Evolutionary conservation across 2,888 invertebrate genomes (phyloP).

Genomic region (Dryocosmus kuriphilus): DNA sequence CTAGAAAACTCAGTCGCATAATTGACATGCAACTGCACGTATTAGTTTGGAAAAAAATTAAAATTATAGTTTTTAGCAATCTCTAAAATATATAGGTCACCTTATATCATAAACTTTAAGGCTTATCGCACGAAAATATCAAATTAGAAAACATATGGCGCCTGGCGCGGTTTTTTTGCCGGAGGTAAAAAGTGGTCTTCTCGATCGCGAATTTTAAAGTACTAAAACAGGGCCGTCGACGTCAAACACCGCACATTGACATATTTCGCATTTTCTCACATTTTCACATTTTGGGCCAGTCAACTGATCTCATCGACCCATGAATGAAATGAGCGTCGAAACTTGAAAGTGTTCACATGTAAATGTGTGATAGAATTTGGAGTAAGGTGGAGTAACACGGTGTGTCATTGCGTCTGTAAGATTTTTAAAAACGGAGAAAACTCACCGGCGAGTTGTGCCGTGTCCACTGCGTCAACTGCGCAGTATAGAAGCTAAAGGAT

Average conservation of each 20-base stretch:
- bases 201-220: background rate
- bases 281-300: background rate
- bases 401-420: background rate
- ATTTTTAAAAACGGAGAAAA: constrained; percentile 58
- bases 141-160: background rate
- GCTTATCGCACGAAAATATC: background rate
- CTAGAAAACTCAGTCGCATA: constrained; percentile 10
- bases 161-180: background rate
- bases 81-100: background rate
- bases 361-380: background rate
- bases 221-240: background rate
- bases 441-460: constrained; percentile 73
- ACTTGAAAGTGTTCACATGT: background rate
- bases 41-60: constrained; percentile 2
- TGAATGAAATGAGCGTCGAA: background rate
- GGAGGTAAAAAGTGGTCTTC: background rate
- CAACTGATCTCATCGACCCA: background rate
- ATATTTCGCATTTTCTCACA: background rate
- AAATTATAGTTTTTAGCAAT: background rate
- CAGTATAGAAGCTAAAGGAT: constrained; percentile 70
- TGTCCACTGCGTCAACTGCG: constrained; percentile 72
- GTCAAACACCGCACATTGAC: background rate
- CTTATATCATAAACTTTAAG: no score
- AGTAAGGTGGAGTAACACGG: background rate
- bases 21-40: background rate